These are phyloP conservation scores for Hydrozoanthus gracilis DNA, from an alignment of 92 coral and sea anemone genomes.

Conservation along the genomic window DNA sequence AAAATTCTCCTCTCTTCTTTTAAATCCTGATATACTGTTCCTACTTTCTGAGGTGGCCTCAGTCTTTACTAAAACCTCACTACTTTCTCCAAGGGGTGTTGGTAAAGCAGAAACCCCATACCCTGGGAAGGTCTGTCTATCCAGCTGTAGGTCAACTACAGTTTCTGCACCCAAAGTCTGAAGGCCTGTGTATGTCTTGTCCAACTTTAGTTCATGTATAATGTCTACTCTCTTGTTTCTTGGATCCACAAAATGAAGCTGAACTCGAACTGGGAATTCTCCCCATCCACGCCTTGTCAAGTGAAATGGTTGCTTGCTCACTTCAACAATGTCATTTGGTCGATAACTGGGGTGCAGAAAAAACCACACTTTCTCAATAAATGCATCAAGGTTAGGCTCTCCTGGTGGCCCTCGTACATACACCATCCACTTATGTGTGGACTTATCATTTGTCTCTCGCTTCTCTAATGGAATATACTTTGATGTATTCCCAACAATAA, in stretches of 20 bases:
- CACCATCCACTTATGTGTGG: constrained; percentile 99
- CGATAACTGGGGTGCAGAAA: constrained; percentile 98
- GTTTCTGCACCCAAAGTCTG: constrained; percentile 99
- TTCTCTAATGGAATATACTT: constrained; percentile 88
- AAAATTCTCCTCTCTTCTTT: constrained; percentile 3
- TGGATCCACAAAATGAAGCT: constrained; percentile 90
- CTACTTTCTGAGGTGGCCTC: background rate
- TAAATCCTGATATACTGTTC: background rate
- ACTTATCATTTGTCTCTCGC: constrained; percentile 93
- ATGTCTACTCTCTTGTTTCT: constrained; percentile 95
- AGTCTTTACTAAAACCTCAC: background rate
- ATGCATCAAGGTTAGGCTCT: constrained; percentile 70
- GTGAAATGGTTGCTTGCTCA: constrained; percentile 94
- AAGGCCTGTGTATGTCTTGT: constrained; percentile 95
- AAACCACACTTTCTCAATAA: constrained; percentile 96
- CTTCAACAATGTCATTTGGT: constrained; percentile 97
- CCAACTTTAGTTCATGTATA: constrained; percentile 92
- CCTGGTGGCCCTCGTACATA: constrained; percentile 97
- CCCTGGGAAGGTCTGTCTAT: constrained; percentile 86
- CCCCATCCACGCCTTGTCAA: constrained; percentile 99
- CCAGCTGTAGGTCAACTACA: constrained; percentile 93
- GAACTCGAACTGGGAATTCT: constrained; percentile 96
- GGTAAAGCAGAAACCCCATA: constrained; percentile 36
- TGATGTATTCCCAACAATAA: constrained; percentile 96
- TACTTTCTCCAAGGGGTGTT: background rate